Percentiles rank a stretch among this genome's conserved stretches.
Evolutionary conservation across 2,113 vertebrate genomes (phyloP).

Genomic region (Lates calcarifer): DNA sequence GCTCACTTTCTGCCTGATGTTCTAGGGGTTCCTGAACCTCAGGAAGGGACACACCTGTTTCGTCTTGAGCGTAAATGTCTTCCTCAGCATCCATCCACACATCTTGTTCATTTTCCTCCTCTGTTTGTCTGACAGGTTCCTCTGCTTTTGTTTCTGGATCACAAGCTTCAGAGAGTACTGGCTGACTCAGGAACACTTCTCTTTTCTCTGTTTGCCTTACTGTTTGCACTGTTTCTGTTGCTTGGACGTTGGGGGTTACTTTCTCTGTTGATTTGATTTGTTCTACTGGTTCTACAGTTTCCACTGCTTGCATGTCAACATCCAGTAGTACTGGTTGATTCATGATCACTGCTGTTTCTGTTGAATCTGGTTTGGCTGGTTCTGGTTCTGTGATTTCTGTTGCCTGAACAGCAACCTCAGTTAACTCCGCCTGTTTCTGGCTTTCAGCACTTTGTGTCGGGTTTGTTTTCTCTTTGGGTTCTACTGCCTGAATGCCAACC

Average conservation of each 20-base stretch:
- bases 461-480: neutral
- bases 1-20: neutral
- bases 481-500: slow-evolving; percentile 30
- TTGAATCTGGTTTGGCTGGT: neutral
- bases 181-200: slow-evolving; percentile 1
- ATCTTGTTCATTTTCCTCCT: slow-evolving; percentile 75
- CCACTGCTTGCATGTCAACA: slow-evolving; percentile 5
- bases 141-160: slow-evolving; percentile 20
- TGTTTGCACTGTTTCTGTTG: slow-evolving; percentile 33
- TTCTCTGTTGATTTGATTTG: slow-evolving; percentile 38
- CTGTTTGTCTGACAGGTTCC: slow-evolving; percentile 18
- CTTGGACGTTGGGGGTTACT: slow-evolving; percentile 20
- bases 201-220: slow-evolving; percentile 20
- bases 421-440: neutral
- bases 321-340: slow-evolving; percentile 22
- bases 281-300: slow-evolving; percentile 36
- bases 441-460: neutral
- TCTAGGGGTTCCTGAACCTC: slow-evolving; percentile 14
- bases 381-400: slow-evolving; percentile 33
- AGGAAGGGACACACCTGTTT: neutral
- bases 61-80: slow-evolving; percentile 38
- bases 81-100: slow-evolving; percentile 82
- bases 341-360: neutral
- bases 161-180: slow-evolving; percentile 13
- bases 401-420: slow-evolving; percentile 23